Conservation (phyloP, 2,113 vertebrate species). For the Rattus norvegicus region GRCr8 NC_086022.1:41046001-41046500, state of each 20-base stretch:
- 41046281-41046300: slow-evolving; percentile 60
- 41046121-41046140: too few species aligned
- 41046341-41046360: slow-evolving; percentile 98
- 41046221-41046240: neutral
- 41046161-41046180: neutral
- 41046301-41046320: slow-evolving; percentile 70
- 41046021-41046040: slow-evolving; percentile 14
- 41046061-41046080: neutral
- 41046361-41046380: slow-evolving; percentile 96
- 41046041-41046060: slow-evolving; percentile 13
- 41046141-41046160: neutral
- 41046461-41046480: slow-evolving; percentile 74
- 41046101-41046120: neutral
- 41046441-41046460: slow-evolving; percentile 99
- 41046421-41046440: slow-evolving; percentile 98
- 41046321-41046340: slow-evolving; percentile 98
- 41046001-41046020: neutral
- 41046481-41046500: slow-evolving; percentile 25
- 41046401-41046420: slow-evolving; percentile 97
- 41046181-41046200: neutral
- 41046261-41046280: neutral
- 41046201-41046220: neutral
- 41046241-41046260: slow-evolving; percentile 14
- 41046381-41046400: slow-evolving; percentile 99
- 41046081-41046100: neutral